phyloP scores from a whole-genome alignment of 2,888 invertebrate species.

The Smittia aterrima region DNA sequence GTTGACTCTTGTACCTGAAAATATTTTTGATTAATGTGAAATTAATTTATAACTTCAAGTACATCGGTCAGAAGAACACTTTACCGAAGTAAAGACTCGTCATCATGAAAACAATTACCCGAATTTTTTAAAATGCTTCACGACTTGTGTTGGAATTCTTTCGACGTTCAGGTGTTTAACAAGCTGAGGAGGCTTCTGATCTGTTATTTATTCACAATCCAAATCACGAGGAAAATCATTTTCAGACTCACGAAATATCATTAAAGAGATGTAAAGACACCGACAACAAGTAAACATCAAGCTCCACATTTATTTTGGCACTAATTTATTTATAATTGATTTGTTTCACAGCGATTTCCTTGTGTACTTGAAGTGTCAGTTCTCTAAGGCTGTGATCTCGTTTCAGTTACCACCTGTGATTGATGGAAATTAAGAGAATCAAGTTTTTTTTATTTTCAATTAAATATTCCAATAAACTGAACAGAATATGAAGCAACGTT shows the following conservation, averaged over 20 bases:
- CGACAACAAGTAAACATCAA: neutral
- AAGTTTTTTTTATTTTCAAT: too few relatives aligned
- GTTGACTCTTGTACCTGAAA: neutral
- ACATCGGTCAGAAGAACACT: neutral
- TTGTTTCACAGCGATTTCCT: neutral
- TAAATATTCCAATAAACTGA: too few relatives aligned
- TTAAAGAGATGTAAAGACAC: slow-evolving; percentile 27
- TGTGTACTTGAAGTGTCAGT: neutral
- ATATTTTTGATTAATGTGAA: slow-evolving; percentile 1
- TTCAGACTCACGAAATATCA: slow-evolving; percentile 24
- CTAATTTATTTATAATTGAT: slow-evolving; percentile 39
- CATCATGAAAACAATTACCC: neutral
- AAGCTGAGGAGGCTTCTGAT: neutral
- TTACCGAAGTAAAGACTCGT: neutral
- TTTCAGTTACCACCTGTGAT: too few relatives aligned
- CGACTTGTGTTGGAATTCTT: too few relatives aligned
- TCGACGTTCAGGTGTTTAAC: too few relatives aligned
- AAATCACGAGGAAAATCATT: slow-evolving; percentile 1
- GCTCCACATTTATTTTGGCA: neutral
- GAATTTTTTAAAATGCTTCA: neutral
- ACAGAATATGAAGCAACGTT: too few relatives aligned
- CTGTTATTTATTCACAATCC: neutral
- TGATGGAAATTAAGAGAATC: too few relatives aligned
- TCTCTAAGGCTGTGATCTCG: too few relatives aligned
- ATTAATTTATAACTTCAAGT: neutral